phyloP scores from a whole-genome alignment of 2,113 vertebrate species.

The Romanogobio albipinnatus region DNA sequence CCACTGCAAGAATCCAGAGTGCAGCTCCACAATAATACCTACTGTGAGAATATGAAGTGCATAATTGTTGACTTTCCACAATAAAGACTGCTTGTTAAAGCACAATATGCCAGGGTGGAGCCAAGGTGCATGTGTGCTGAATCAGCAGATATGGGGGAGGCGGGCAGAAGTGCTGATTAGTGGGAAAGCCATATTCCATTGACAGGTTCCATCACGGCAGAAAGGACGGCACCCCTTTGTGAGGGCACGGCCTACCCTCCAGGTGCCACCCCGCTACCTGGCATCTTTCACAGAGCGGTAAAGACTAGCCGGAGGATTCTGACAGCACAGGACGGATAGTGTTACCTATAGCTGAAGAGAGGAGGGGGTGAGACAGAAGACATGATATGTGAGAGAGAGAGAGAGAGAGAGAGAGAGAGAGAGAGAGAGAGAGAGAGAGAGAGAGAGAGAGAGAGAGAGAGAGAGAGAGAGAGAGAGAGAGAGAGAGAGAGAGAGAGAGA shows the following conservation, averaged over 20 bases:
- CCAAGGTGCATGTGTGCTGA: slow-evolving; percentile 33
- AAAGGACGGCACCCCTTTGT: slow-evolving; percentile 2
- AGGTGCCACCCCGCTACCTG: slow-evolving; percentile 1
- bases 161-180: slow-evolving; percentile 53
- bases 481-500: not conserved
- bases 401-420: not conserved
- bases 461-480: not conserved
- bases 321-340: slow-evolving; percentile 49
- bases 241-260: not conserved
- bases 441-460: not conserved
- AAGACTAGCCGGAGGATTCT: slow-evolving; percentile 17
- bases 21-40: slow-evolving; percentile 13
- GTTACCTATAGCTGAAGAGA: slow-evolving; percentile 23
- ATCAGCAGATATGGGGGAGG: slow-evolving; percentile 37
- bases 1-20: not conserved
- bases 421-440: not conserved
- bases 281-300: slow-evolving; percentile 12
- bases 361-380: slow-evolving; percentile 4
- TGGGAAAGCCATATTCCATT: slow-evolving; percentile 53
- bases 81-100: slow-evolving; percentile 31
- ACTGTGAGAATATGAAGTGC: slow-evolving; percentile 35
- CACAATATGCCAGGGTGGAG: slow-evolving; percentile 26
- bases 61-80: slow-evolving; percentile 21
- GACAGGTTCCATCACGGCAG: slow-evolving; percentile 43
- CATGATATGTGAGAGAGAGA: too few species aligned